These are phyloP conservation scores for Hiodon alosoides DNA, from an alignment of 2,113 vertebrate genomes.

Conservation along the genomic window DNA sequence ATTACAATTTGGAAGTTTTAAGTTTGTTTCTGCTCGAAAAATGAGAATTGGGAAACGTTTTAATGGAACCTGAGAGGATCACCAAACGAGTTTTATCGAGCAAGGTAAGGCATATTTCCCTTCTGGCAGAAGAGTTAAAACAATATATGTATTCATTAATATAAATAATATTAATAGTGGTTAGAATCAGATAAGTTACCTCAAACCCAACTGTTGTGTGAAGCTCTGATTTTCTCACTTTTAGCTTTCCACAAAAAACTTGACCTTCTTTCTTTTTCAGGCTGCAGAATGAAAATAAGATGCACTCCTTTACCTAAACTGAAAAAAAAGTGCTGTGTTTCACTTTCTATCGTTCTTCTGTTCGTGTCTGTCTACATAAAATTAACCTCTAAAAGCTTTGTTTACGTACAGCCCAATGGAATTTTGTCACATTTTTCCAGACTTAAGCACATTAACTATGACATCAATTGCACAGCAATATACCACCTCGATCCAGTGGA, in stretches of 20 bases:
- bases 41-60: not conserved
- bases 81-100: not conserved
- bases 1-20: no score
- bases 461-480: conserved; percentile 73
- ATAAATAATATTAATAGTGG: not conserved
- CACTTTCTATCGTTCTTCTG: conserved; percentile 37
- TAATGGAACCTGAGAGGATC: conserved; percentile 5
- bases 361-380: conserved; percentile 48
- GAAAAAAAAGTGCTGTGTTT: conserved; percentile 52
- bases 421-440: conserved; percentile 53
- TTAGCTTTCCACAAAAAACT: not conserved
- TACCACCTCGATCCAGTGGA: conserved; percentile 81
- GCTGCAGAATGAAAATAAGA: conserved; percentile 74
- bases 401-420: conserved; percentile 67
- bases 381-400: conserved; percentile 30
- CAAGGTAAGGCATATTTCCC: conserved; percentile 1
- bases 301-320: conserved; percentile 47
- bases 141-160: not conserved
- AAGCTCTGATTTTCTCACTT: not conserved
- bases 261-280: conserved; percentile 20
- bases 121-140: not conserved
- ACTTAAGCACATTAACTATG: conserved; percentile 50
- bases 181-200: not conserved
- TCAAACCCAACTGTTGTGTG: not conserved
- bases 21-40: not conserved